Base-by-base conservation (phyloP, 2,797 vertebrate genomes). In the Tapera naevia region DNA sequence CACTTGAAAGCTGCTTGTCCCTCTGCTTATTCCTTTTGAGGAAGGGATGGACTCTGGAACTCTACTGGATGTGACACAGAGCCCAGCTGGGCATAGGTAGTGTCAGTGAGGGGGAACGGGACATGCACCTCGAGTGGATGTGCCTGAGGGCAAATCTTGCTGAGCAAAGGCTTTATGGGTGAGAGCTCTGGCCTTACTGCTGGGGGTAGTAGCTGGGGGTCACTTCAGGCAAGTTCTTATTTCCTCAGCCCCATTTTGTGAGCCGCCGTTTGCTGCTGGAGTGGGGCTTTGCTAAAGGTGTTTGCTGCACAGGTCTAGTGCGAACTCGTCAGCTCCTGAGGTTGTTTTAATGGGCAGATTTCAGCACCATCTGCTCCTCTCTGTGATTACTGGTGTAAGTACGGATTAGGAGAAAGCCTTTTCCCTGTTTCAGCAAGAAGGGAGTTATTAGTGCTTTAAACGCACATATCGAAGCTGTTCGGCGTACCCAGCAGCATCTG, bases 321-420 rank as follows among this genome's bases (percentile, higher is more conserved):
- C 53, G 91, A 86, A 78, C 58, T 81, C 58, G 25, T 88, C 13
- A 4, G 33, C 91, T 65, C n/a, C 64, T 60, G 87, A 88, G 86
- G 73, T 81, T 75, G 37, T 84, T 91, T 88, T 94, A 92, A 92
- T 81, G 82, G 87, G 76, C 87, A 91, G 58, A 78, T 91, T 92
- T 89, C 96, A 94, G 91, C 91, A 96, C 93, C 93, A 94, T 96
- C 95, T 96, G 96, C 73, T 94, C 73, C 27, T 86, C 73, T 92
- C 70, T 84, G 85, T 96, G 89, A 89, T 96, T 92, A 90, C 56
- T 81, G 89, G 88, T 93, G 93, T 92, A 88, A 95, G 85, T 75
- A 91, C 58, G 85, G 92, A 95, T 95, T 89, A 95, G 92, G 82
- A 94, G 46, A 81, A 94, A 95, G 69, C 53, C 61, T 86, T 89